Evolutionary conservation across 2,797 vertebrate species (phyloP).

Genomic region (Adrianichthys oophorus): DNA sequence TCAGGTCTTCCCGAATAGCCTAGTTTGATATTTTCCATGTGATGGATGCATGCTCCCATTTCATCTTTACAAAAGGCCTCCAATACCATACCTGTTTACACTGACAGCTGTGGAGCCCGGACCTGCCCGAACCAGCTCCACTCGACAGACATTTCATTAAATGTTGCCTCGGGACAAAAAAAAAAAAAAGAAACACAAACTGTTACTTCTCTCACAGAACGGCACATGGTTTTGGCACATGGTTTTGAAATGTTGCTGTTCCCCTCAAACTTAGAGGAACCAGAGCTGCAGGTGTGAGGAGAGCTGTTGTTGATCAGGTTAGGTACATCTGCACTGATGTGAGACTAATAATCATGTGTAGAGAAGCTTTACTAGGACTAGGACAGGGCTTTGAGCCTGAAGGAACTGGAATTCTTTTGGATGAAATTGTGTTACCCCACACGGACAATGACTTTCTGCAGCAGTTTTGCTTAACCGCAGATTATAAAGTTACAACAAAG

Average conservation of each 20-base stretch:
- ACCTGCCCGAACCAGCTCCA: slow-evolving; percentile 10
- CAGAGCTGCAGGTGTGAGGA: slow-evolving; percentile 25
- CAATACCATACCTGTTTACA: background rate
- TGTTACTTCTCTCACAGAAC: slow-evolving; percentile 11
- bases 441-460: too few relatives aligned
- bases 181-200: slow-evolving; percentile 1
- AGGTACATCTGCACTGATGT: too few relatives aligned
- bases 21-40: background rate
- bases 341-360: too few relatives aligned
- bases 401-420: too few relatives aligned
- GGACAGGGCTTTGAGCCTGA: too few relatives aligned
- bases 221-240: slow-evolving; percentile 24
- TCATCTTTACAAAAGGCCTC: background rate
- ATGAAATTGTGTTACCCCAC: too few relatives aligned
- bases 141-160: slow-evolving; percentile 36
- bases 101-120: slow-evolving; percentile 3
- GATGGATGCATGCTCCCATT: slow-evolving; percentile 1
- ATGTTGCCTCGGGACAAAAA: slow-evolving; percentile 12
- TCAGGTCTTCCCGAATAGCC: background rate
- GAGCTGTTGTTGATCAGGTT: background rate
- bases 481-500: too few relatives aligned
- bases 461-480: too few relatives aligned
- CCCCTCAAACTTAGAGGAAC: slow-evolving; percentile 9
- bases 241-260: slow-evolving; percentile 25
- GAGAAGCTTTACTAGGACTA: too few relatives aligned